Evolutionary conservation across 2,113 vertebrate genomes (phyloP), one percentile per base, ranked within the genome.

Genomic region (Callionymus lyra): DNA sequence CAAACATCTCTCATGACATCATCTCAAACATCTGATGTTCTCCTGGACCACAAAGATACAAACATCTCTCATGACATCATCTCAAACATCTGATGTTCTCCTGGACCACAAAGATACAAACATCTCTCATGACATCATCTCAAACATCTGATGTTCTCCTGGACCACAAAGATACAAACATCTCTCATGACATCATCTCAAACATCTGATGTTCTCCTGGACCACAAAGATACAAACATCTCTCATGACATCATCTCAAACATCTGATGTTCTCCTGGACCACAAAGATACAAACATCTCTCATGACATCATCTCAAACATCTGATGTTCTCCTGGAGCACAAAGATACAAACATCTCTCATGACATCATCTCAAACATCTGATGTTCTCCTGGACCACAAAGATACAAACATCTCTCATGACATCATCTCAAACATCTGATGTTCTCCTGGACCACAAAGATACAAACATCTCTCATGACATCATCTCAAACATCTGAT

Each of bases 301-400:
- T 27, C 21, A 27, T 27, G 4, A 27, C 21, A 27, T 4, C 21
- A 27, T 5, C 21, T 5, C 21, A 27, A 4, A 4, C 8, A 5
- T 4, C 8, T 93, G 47, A 91, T 81, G 74, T 87, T 89, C 45
- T 97, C 94, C 95, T 99, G 55, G 46, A 62, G 50, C n/a, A 1
- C 15, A 31, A 42, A 41, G 21, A 21, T 12, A 27, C 8, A 27
- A 4, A 5, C 8, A 4, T 8, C 8, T 8, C 21, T 27, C 21
- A 27, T 27, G 4, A 27, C 21, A 27, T 4, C 21, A 27, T 5
- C 21, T 5, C 21, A 27, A 4, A 4, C 8, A 5, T 4, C 8
- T 93, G 47, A 91, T 81, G 74, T 87, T 89, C 45, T 97, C 94
- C 95, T 99, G 55, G 46, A 62, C 50, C n/a, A 1, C 15, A 31